Percentiles rank a stretch among this genome's conserved stretches.
These are phyloP conservation scores for Monodelphis domestica DNA, from an alignment of 2,797 vertebrate species.

Conservation along the genomic window DNA sequence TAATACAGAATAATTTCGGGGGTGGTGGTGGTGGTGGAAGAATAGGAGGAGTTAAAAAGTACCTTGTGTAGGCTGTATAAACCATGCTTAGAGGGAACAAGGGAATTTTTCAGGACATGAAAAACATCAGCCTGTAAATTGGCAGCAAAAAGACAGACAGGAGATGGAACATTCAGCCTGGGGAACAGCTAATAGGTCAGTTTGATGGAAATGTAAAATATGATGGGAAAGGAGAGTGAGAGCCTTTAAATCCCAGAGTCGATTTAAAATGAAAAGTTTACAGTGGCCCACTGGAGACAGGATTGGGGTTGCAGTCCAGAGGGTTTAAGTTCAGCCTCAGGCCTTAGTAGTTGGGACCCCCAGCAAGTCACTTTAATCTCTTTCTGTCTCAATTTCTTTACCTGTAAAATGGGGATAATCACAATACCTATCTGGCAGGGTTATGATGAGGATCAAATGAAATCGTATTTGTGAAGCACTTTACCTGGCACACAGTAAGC, in stretches of 20 bases:
- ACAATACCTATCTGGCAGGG: neutral
- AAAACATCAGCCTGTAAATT: neutral
- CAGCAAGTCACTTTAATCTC: neutral
- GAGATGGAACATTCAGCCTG: neutral
- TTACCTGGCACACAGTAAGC: too few species aligned
- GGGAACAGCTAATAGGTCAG: neutral
- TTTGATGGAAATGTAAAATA: neutral
- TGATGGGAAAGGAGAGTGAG: neutral
- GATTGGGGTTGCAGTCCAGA: neutral
- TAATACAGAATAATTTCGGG: neutral
- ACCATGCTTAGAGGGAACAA: neutral
- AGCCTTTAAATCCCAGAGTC: neutral
- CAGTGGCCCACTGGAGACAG: neutral
- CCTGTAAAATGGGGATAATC: neutral
- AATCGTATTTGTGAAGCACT: neutral
- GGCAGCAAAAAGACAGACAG: neutral
- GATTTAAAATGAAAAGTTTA: neutral
- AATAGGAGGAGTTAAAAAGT: neutral
- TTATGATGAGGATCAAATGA: neutral
- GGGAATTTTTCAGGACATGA: neutral
- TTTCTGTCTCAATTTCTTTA: neutral
- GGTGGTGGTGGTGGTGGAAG: accelerated
- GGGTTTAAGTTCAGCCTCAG: neutral
- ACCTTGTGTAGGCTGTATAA: neutral
- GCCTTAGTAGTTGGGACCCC: neutral